Conservation (phyloP, 2,888 invertebrate genomes). For the Orthosia incerta region DNA sequence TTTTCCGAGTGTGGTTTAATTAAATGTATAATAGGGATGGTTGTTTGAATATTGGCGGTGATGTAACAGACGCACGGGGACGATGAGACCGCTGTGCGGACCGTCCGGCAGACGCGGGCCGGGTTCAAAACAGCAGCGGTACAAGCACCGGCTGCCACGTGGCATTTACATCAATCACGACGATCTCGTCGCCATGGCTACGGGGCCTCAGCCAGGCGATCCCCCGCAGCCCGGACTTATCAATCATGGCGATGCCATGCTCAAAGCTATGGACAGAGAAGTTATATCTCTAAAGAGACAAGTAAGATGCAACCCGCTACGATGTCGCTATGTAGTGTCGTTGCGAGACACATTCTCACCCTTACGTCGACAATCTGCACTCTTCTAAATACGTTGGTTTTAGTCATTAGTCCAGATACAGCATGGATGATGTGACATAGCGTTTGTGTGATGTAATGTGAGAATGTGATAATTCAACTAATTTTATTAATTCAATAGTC, state of each 20-base stretch:
- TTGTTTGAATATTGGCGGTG: conserved; percentile 84
- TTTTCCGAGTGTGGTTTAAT: conserved; percentile 71
- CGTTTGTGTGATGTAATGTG: conserved; percentile 81
- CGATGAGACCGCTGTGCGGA: conserved; percentile 95
- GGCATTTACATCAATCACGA: conserved; percentile 99
- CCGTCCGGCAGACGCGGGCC: conserved; percentile 91
- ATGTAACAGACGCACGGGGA: conserved; percentile 94
- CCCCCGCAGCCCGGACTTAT: conserved; percentile 86
- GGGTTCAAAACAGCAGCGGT: conserved; percentile 89
- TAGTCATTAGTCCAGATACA: conserved; percentile 54
- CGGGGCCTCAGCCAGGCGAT: conserved; percentile 92
- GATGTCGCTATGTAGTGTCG: conserved; percentile 81
- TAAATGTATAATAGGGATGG: conserved; percentile 67
- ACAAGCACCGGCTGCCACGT: conserved; percentile 97
- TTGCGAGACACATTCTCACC: conserved; percentile 84
- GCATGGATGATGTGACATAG: conserved; percentile 65
- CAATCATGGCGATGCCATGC: conserved; percentile 95
- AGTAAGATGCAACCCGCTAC: conserved; percentile 93
- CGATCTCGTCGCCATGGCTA: conserved; percentile 97
- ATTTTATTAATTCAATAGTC: conserved; percentile 67
- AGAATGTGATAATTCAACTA: conserved; percentile 80
- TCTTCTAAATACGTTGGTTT: conserved; percentile 46
- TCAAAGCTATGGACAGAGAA: conserved; percentile 98
- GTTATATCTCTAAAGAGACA: conserved; percentile 98
- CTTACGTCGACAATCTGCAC: conserved; percentile 74